These are phyloP conservation scores for Drosophila persimilis DNA, from an alignment of 1,140 invertebrate species.

Conservation along the genomic window DNA sequence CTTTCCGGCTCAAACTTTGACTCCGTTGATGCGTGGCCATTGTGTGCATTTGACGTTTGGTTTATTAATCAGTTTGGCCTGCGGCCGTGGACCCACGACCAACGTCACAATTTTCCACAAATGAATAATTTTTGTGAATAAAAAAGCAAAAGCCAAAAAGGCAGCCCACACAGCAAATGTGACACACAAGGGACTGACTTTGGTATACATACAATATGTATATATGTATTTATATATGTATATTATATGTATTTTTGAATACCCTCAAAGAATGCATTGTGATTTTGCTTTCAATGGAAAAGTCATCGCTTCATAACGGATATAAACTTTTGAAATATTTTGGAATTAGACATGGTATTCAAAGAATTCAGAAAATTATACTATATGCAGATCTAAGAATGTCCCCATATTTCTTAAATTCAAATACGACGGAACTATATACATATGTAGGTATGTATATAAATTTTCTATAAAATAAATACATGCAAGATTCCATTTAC, in stretches of 20 bases:
- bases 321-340: too few relatives aligned
- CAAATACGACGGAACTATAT: too few relatives aligned
- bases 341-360: too few relatives aligned
- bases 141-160: conserved; percentile 51
- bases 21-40: conserved; percentile 68
- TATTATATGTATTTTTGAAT: not conserved
- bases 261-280: not conserved
- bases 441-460: too few relatives aligned
- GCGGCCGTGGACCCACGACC: conserved; percentile 48
- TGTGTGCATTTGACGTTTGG: conserved; percentile 81
- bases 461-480: too few relatives aligned
- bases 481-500: too few relatives aligned
- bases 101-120: conserved; percentile 74
- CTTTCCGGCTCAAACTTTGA: conserved; percentile 37
- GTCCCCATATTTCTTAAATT: too few relatives aligned
- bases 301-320: too few relatives aligned
- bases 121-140: conserved; percentile 74
- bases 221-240: conserved; percentile 25
- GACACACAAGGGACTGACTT: conserved; percentile 31
- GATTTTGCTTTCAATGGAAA: not conserved
- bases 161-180: conserved; percentile 51
- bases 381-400: too few relatives aligned
- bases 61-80: conserved; percentile 83
- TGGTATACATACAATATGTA: not conserved
- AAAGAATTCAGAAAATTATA: too few relatives aligned